Base-by-base conservation (phyloP, 2,797 vertebrate species). In the Bryconaethiops microstoma region DNA sequence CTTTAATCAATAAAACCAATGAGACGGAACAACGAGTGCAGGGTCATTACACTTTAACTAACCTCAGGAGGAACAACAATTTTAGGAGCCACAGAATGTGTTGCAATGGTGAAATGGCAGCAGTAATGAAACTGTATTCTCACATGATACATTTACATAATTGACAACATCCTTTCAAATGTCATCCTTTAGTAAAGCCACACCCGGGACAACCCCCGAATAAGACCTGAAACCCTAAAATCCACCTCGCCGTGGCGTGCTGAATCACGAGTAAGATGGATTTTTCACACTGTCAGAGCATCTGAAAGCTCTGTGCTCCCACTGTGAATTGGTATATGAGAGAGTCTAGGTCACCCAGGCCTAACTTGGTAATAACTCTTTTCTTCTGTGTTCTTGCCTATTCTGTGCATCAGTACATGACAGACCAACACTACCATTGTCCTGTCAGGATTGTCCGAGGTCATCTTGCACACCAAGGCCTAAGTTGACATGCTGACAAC, bases 281-380 rank as follows among this genome's bases (percentile, higher is more conserved):
- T 72, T 45, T 77, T 82, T 77, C 69, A 72, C 62, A 67, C 62
- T 67, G 50, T 45, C 21, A 50, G 12, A 67, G 50, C 62, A 23
- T 35, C 39, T 52, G 81, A 78, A 68, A 54, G 45, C 50, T 68
- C 63, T 68, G 76, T 74, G 29, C 76, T 63, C 68, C 42, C 64
- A 54, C 52, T 82, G 12, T 19, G 59, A 78, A 65, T 68, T 74
- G 75, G 65, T 52, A 73, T 77, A 7, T 73, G 63, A 54, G 42
- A 60, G 76, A 54, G 45, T 74, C 71, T 39, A 74, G 76, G 81
- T 82, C 81, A 78, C 70, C 55, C 40, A 55, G 70, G 40, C 74
- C 76, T 62, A 67, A 68, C 45, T 62, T 54, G 21, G 54, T 52
- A 74, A 82, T 82, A 74, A 68, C 42, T 69, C 40, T 29, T 63